Base-by-base conservation (phyloP, 1,140 invertebrate species). In the Dreissena rostriformis region DNA sequence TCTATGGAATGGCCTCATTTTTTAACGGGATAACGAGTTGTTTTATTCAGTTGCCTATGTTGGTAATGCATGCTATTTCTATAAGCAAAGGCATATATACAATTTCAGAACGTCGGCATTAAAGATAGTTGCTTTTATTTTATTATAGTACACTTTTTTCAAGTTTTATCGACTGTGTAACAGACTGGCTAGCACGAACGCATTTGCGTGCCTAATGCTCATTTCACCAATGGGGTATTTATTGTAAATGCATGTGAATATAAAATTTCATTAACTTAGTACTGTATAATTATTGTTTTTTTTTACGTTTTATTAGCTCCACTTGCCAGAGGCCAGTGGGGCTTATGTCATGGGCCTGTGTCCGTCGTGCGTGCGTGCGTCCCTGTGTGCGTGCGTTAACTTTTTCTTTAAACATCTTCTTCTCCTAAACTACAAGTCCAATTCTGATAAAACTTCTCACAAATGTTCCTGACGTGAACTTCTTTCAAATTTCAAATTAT, bases 111-210 rank as follows among this genome's bases (percentile, higher is more conserved):
- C 53, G 19, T 57, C 53, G 12, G 19, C 19, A 14, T 57, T 14
- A 12, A 19, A 14, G 12, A 57, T 19, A 12, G 19, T 57, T 14
- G 12, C 19, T 57, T 12, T 14, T 19, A 12, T 57, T 19, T 57
- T 57, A 19, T 19, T 19, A 57, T 57, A 57, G 12, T 14, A 14
- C 19, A 14, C 19, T 19, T 57, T 19, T 57, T 57, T 14, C 53
- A 93, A 91, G 91, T 90, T 39, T 92, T 92, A 83, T 91, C 91
- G 22, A 91, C 91, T 80, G 92, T 91, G 72, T 80, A 91, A 10
- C 88, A 88, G 65, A 82, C 88, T 12, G 91, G 91, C 11, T 91
- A 93, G 73, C 88, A 91, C 76, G 91, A 92, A 79, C 63, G 92
- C 70, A 90, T 92, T 19, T 90, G 90, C 8, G 87, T 90, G 67